Conservation (phyloP, 2,888 invertebrate genomes). For the Cheilosia scutellata region DNA sequence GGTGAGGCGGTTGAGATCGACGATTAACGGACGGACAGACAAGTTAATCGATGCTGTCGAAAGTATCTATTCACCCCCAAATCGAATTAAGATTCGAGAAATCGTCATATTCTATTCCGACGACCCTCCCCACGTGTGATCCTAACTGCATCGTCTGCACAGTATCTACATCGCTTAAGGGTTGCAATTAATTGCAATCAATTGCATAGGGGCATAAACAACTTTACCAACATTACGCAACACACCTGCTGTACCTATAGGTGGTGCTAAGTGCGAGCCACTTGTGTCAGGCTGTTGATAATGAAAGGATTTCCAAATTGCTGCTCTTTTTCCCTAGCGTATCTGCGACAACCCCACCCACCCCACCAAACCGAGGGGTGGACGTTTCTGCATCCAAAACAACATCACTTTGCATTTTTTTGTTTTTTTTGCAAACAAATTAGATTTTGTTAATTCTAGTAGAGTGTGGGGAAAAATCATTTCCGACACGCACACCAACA, state of each 20-base stretch:
- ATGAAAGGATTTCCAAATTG: conserved; percentile 1
- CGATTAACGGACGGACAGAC: conserved; percentile 30
- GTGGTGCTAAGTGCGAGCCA: conserved; percentile 2
- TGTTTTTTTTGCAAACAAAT: conserved; percentile 56
- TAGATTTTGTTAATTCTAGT: conserved; percentile 73
- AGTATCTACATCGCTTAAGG: conserved; percentile 21
- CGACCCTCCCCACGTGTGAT: background rate
- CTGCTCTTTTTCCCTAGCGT: background rate
- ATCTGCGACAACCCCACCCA: too few species aligned
- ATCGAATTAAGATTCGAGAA: conserved; percentile 18
- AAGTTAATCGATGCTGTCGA: background rate
- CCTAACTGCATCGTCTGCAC: conserved; percentile 14
- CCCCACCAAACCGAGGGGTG: background rate
- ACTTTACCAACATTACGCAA: conserved; percentile 61
- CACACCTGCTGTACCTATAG: conserved; percentile 15
- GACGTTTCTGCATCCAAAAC: conserved; percentile 8
- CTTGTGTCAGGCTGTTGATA: background rate
- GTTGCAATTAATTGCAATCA: conserved; percentile 20
- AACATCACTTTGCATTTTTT: conserved; percentile 24
- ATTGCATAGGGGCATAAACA: conserved; percentile 12
- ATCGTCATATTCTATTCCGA: background rate
- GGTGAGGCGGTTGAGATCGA: conserved; percentile 40
- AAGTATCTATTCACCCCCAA: background rate
- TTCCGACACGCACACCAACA: conserved; percentile 66
- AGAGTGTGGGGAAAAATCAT: conserved; percentile 57